phyloP scores from a whole-genome alignment of 2,888 invertebrate species.

The Parelbella ahira region DNA sequence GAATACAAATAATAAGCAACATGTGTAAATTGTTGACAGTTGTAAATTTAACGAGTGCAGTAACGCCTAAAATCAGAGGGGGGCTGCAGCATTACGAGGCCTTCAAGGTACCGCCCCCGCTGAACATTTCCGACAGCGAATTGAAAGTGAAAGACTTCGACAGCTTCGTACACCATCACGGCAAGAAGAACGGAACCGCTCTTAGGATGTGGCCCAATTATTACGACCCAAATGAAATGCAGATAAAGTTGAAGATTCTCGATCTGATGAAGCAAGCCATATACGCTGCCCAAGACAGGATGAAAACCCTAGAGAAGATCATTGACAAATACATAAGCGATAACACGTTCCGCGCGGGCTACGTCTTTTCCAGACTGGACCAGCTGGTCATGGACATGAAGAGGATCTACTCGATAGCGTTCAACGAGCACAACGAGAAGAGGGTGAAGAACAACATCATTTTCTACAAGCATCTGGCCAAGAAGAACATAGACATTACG shows the following conservation, averaged over 20 bases:
- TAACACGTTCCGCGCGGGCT: constrained; percentile 33
- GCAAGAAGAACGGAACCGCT: not conserved
- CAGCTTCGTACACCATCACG: constrained; percentile 29
- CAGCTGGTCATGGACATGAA: constrained; percentile 35
- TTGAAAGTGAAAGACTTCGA: constrained; percentile 12
- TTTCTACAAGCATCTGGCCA: constrained; percentile 37
- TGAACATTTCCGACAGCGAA: constrained; percentile 26
- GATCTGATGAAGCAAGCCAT: constrained; percentile 40
- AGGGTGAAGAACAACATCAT: constrained; percentile 15
- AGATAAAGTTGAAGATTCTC: constrained; percentile 27
- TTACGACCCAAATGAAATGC: constrained; percentile 6
- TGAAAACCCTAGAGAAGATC: constrained; percentile 30
- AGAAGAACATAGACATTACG: constrained; percentile 40
- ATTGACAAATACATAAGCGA: constrained; percentile 28
- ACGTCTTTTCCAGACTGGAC: constrained; percentile 37
- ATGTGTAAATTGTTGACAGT: no score
- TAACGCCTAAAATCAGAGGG: no score
- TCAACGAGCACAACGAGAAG: not conserved
- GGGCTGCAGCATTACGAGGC: not conserved
- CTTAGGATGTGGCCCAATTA: not conserved
- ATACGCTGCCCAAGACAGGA: constrained; percentile 38
- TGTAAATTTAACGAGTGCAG: no score
- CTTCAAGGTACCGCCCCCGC: constrained; percentile 1
- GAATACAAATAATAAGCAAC: no score
- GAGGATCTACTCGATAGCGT: constrained; percentile 27